These are phyloP conservation scores for Pegea sp. DNA, from an alignment of 23 tunicate species.

Conservation along the genomic window DNA sequence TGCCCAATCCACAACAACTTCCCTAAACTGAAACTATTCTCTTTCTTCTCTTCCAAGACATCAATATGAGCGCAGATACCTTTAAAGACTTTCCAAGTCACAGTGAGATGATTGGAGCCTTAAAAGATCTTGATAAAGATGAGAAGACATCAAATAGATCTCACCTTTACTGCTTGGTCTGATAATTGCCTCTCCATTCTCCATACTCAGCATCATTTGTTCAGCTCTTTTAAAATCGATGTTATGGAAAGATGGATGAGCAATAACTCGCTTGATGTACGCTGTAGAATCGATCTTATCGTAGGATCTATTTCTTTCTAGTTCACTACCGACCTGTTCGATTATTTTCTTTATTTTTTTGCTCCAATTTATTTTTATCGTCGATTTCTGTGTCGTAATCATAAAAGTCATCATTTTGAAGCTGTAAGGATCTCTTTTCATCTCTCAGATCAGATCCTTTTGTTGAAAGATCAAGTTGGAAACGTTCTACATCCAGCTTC, in stretches of 20 bases:
- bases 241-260: slow-evolving; percentile 83
- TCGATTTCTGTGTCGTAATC: slow-evolving; percentile 33
- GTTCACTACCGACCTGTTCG: too few species aligned
- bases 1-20: slow-evolving; percentile 67
- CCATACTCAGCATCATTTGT: slow-evolving; percentile 48
- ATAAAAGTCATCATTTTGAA: slow-evolving; percentile 36
- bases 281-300: slow-evolving; percentile 6
- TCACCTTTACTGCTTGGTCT: slow-evolving; percentile 91
- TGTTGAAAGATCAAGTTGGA: slow-evolving; percentile 62
- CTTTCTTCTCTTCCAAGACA: slow-evolving; percentile 76
- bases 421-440: slow-evolving; percentile 41
- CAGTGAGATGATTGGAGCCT: slow-evolving; percentile 87
- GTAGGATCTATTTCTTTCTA: neutral
- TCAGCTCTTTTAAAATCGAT: slow-evolving; percentile 74
- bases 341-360: slow-evolving; percentile 27
- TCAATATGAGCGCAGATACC: slow-evolving; percentile 75
- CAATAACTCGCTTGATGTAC: slow-evolving; percentile 91
- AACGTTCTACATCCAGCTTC: slow-evolving; percentile 49
- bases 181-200: slow-evolving; percentile 79
- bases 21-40: slow-evolving; percentile 88
- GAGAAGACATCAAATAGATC: neutral
- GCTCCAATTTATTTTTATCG: slow-evolving; percentile 33
- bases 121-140: neutral
- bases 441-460: slow-evolving; percentile 70
- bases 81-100: slow-evolving; percentile 87